Evolutionary conservation across 2,113 vertebrate species (phyloP), one percentile per base, ranked within the genome.

Genomic region (Phaetusa simplex): DNA sequence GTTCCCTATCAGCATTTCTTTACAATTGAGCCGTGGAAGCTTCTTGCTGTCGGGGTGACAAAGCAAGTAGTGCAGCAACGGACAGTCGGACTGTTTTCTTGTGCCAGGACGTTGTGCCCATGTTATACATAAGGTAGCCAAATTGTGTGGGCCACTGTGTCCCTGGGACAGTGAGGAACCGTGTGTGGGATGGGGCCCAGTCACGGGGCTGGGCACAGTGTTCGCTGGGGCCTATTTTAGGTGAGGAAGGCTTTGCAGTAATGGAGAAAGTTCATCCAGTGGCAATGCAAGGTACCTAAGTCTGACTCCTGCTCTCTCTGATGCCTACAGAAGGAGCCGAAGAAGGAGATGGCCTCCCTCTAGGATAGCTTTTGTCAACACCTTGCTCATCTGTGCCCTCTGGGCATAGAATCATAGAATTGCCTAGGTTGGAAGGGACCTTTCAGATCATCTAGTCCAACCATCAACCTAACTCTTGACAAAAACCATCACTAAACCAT

Each of bases 151-250:
- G 30, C 76, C 53, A 14, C 56, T 49, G 34, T 61, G 49, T 70
- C 36, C 14, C 21, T 5, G 7, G 71, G 36, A 27, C 58, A 20
- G 36, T 30, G 45, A 86, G 64, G 42, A 73, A 32, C 52, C 1
- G 1, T 0, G 0, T 17, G 19, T 61, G 64, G 21, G 34, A 22
- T 12, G 52, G 32, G 18, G 14, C 14, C 21, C 47, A 22, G 47
- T 49, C 47, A 22, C 11, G 52, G 32, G 18, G 12, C 17, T 82
- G 61, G 27, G 8, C 12, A 20, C 19, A 38, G 1, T n/a, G 24
- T 50, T 71, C 12, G 45, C 19, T 34, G 40, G 20, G 32, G 20
- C 6, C 14, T 47, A 3, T 83, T 84, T 89, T 42, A 81, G 22
- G 32, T 45, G 43, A 73, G 15, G 49, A 67, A 26, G 6, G 11